A percentile compares a stretch with the other conserved stretches of the same genome.
Evolutionary conservation across 2,797 vertebrate species (phyloP).

Genomic region (Pseudomugil tenellus): DNA sequence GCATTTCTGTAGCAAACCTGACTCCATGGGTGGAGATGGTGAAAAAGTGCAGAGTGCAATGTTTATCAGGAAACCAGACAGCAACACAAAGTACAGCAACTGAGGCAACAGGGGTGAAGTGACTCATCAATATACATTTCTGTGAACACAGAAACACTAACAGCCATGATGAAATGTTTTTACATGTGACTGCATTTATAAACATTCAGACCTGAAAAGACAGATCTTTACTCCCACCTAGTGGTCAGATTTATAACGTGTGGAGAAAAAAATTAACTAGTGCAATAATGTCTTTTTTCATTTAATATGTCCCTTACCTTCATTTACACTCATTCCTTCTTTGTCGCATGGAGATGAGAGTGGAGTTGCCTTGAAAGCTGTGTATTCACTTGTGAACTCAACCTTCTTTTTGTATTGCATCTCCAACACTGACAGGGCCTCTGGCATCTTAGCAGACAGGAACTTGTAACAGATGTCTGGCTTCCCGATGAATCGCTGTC

Average conservation of each 20-base stretch:
- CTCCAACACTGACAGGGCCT: conserved; percentile 85
- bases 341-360: conserved; percentile 73
- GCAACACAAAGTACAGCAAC: conserved; percentile 61
- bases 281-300: not conserved
- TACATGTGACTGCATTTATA: conserved; percentile 45
- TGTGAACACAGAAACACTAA: conserved; percentile 57
- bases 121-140: conserved; percentile 70
- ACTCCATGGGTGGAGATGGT: conserved; percentile 75
- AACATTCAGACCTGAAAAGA: conserved; percentile 37
- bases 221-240: conserved; percentile 72
- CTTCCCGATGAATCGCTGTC: conserved; percentile 91
- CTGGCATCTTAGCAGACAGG: conserved; percentile 91
- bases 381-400: conserved; percentile 82
- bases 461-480: conserved; percentile 88
- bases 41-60: conserved; percentile 64
- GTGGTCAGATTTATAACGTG: conserved; percentile 62
- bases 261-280: conserved; percentile 1
- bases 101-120: conserved; percentile 63
- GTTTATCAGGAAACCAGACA: conserved; percentile 68
- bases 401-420: conserved; percentile 90
- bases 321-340: conserved; percentile 74
- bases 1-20: conserved; percentile 76
- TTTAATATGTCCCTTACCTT: conserved; percentile 77
- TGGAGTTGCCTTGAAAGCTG: conserved; percentile 74
- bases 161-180: conserved; percentile 60